Conservation (phyloP, 2,888 invertebrate species). For the Emmelina monodactyla region DNA sequence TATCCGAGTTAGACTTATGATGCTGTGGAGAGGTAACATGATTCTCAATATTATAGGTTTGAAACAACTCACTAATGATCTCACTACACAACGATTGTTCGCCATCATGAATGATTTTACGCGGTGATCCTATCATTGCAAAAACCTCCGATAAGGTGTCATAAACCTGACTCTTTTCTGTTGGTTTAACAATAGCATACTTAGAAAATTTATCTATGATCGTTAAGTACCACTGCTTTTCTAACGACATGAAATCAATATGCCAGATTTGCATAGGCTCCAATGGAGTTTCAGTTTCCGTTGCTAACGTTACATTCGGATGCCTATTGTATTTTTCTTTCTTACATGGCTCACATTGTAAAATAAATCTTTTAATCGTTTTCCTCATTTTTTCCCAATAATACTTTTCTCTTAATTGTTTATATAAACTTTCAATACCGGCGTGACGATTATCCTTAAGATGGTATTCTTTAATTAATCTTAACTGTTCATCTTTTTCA, state of each 20-base stretch:
- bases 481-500: conserved; percentile 9
- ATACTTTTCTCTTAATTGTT: conserved; percentile 10
- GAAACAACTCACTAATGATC: conserved; percentile 12
- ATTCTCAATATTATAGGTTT: conserved; percentile 12
- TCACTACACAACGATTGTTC: conserved; percentile 15
- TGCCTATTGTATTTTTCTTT: conserved; percentile 13
- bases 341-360: conserved; percentile 7
- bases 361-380: conserved; percentile 7
- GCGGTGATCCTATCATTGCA: conserved; percentile 13
- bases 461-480: conserved; percentile 9
- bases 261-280: conserved; percentile 11
- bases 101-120: conserved; percentile 13
- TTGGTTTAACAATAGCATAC: conserved; percentile 12
- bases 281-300: conserved; percentile 8
- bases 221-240: conserved; percentile 15
- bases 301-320: conserved; percentile 1
- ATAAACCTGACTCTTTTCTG: conserved; percentile 13
- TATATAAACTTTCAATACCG: conserved; percentile 8
- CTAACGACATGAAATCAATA: conserved; percentile 12
- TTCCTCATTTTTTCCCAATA: conserved; percentile 9
- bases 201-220: conserved; percentile 17
- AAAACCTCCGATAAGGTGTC: conserved; percentile 14
- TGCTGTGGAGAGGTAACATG: conserved; percentile 13
- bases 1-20: conserved; percentile 14
- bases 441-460: conserved; percentile 7